phyloP scores from a whole-genome alignment of 2,888 invertebrate species.

The Volucella zonaria region DNA sequence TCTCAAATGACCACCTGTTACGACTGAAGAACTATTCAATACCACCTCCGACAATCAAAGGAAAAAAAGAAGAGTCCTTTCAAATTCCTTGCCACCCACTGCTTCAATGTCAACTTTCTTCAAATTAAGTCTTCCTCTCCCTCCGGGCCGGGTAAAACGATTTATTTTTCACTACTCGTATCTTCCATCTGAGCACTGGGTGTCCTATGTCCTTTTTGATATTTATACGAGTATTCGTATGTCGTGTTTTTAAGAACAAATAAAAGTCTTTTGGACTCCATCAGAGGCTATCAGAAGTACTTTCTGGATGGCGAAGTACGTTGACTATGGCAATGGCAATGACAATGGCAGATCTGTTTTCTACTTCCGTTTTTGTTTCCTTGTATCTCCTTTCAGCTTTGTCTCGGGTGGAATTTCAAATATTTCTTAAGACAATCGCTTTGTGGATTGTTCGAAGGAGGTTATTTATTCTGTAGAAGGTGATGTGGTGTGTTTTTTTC shows the following conservation, averaged over 20 bases:
- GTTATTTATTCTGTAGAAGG: conserved; percentile 3
- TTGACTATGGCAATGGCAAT: conserved; percentile 35
- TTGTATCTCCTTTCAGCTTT: conserved; percentile 3
- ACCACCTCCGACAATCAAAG: neutral
- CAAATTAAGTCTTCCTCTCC: conserved; percentile 21
- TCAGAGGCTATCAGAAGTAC: conserved; percentile 46
- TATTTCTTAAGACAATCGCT: conserved; percentile 45
- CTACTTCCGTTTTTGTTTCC: neutral
- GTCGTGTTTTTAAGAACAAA: conserved; percentile 16
- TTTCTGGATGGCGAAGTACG: conserved; percentile 39
- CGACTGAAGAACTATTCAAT: conserved; percentile 10
- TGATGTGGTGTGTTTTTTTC: neutral
- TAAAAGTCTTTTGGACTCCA: conserved; percentile 48
- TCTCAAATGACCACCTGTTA: conserved; percentile 64
- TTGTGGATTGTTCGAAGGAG: conserved; percentile 18
- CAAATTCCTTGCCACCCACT: neutral
- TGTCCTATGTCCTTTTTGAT: conserved; percentile 43
- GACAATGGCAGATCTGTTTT: conserved; percentile 38
- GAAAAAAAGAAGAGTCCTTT: conserved; percentile 2
- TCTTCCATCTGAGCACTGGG: neutral
- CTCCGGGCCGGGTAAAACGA: neutral
- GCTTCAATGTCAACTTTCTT: neutral
- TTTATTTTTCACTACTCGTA: neutral
- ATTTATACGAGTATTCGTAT: conserved; percentile 14
- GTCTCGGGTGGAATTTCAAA: conserved; percentile 49